Conservation (phyloP, 2,797 vertebrate genomes). For the Periophthalmus magnuspinnatus region DNA sequence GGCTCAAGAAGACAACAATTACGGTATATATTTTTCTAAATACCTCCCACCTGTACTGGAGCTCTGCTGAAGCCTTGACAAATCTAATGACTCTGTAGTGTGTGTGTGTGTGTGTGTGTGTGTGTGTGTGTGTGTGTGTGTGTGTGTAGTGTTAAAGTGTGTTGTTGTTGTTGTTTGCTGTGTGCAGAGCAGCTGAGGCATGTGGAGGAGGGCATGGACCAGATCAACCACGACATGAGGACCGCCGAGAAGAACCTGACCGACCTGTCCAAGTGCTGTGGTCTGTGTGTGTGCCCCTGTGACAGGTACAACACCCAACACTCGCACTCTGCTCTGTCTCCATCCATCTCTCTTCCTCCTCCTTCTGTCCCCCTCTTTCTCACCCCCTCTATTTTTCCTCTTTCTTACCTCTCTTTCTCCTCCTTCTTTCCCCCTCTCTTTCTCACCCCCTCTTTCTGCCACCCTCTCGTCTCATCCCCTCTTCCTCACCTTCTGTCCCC, state of each 20-base stretch:
- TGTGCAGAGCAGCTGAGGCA: conserved; percentile 87
- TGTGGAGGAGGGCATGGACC: conserved; percentile 93
- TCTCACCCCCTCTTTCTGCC: too few species aligned
- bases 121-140: not conserved
- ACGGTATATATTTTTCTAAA: not conserved
- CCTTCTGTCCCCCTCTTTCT: too few species aligned
- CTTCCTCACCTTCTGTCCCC: too few species aligned
- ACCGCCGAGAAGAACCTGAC: conserved; percentile 94
- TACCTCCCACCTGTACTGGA: not conserved
- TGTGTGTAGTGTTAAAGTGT: not conserved
- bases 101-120: not conserved
- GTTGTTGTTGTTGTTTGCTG: conserved; percentile 14
- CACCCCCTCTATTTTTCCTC: too few species aligned
- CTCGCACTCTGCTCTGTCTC: too few species aligned
- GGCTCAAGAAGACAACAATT: not conserved
- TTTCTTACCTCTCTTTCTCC: too few species aligned
- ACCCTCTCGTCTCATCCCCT: too few species aligned
- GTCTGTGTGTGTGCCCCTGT: conserved; percentile 94
- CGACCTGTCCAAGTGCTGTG: conserved; percentile 95
- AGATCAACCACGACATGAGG: conserved; percentile 97
- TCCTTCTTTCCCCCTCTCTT: too few species aligned
- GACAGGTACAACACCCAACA: conserved; percentile 79
- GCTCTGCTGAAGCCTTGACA: not conserved
- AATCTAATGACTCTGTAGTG: not conserved
- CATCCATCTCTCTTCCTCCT: too few species aligned